phyloP scores from a whole-genome alignment of 2,888 invertebrate genomes.

The Chrysotoxum bicinctum region DNA sequence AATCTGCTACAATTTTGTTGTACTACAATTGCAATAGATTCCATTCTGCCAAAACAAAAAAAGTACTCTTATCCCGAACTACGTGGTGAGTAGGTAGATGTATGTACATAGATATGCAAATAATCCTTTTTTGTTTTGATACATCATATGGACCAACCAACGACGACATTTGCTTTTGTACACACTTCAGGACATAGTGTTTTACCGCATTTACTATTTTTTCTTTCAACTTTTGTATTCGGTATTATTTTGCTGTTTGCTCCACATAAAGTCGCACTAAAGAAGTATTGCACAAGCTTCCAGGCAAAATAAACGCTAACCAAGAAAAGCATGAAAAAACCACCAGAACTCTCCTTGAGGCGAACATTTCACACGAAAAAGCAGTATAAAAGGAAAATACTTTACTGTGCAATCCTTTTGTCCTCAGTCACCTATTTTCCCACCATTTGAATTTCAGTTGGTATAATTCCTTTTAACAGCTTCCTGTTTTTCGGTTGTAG shows the following conservation, averaged over 20 bases:
- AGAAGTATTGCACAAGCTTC: slow-evolving; percentile 53
- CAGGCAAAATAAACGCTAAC: slow-evolving; percentile 53
- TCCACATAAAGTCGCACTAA: slow-evolving; percentile 33
- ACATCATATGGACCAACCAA: neutral
- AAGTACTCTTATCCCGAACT: neutral
- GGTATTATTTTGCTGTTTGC: slow-evolving; percentile 38
- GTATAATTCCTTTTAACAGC: slow-evolving; percentile 61
- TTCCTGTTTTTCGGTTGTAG: slow-evolving; percentile 32
- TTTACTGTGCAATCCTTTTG: slow-evolving; percentile 65
- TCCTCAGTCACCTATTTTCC: slow-evolving; percentile 69
- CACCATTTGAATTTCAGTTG: slow-evolving; percentile 65
- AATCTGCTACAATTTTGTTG: no score
- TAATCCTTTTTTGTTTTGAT: neutral
- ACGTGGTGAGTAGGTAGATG: neutral
- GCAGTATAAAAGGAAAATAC: slow-evolving; percentile 61
- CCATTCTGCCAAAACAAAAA: no score
- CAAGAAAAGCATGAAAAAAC: slow-evolving; percentile 14
- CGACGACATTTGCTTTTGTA: neutral
- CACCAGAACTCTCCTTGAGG: slow-evolving; percentile 47
- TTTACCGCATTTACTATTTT: slow-evolving; percentile 1
- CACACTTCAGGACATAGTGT: neutral
- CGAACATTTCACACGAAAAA: slow-evolving; percentile 63
- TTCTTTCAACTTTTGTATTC: slow-evolving; percentile 25
- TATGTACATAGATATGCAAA: neutral
- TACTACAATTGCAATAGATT: no score